These are phyloP conservation scores for Cryptocephalus moraei DNA, from an alignment of 2,888 invertebrate species.

Conservation along the genomic window DNA sequence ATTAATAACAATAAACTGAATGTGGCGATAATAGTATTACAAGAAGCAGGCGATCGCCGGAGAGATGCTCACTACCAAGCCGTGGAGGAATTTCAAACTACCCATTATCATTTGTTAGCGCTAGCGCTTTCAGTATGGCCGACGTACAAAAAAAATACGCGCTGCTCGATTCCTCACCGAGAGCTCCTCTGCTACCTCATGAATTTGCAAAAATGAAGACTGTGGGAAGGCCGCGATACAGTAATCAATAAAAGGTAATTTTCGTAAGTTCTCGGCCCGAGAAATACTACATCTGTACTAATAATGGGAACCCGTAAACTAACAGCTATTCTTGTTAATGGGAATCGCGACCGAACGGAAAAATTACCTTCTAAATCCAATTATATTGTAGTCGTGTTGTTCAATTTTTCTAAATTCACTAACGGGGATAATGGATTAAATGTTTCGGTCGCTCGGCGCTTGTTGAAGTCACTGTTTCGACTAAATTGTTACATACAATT, in stretches of 20 bases:
- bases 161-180: slow-evolving; percentile 3
- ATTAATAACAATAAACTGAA: slow-evolving; percentile 42
- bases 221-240: background rate
- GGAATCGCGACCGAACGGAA: too few species aligned
- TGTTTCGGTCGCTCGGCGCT: too few species aligned
- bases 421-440: too few species aligned
- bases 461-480: too few species aligned
- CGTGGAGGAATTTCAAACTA: slow-evolving; percentile 36
- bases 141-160: slow-evolving; percentile 14
- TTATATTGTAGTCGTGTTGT: too few species aligned
- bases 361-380: too few species aligned
- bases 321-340: too few species aligned
- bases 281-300: too few species aligned
- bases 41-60: slow-evolving; percentile 31
- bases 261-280: too few species aligned
- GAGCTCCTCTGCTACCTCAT: slow-evolving; percentile 8
- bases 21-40: slow-evolving; percentile 40
- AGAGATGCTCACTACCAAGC: slow-evolving; percentile 17
- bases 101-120: slow-evolving; percentile 40
- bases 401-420: too few species aligned
- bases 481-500: too few species aligned
- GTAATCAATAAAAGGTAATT: background rate
- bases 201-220: slow-evolving; percentile 10
- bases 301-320: too few species aligned
- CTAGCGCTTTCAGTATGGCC: slow-evolving; percentile 24